Conservation (phyloP, 2,888 invertebrate species). For the Alviniconcha strummeri region DNA sequence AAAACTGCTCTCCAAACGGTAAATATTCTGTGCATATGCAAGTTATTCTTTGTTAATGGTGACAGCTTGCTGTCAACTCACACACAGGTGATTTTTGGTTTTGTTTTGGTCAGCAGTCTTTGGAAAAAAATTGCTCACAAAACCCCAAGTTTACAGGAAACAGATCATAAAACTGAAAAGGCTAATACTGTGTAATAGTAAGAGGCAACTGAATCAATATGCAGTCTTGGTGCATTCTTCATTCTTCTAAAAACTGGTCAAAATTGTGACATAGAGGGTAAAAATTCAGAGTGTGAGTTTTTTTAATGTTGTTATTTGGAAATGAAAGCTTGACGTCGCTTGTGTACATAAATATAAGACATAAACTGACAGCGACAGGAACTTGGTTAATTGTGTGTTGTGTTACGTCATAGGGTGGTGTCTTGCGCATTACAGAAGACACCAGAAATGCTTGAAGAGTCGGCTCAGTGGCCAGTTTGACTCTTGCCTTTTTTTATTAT, state of each 20-base stretch:
- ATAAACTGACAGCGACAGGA: no score
- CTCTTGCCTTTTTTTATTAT: no score
- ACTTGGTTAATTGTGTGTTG: no score
- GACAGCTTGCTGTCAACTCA: neutral
- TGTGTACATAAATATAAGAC: no score
- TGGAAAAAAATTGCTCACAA: neutral
- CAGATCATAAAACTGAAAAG: neutral
- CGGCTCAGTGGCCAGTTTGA: no score
- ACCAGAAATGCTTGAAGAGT: no score
- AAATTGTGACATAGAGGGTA: neutral
- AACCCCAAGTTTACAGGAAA: neutral
- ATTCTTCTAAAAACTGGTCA: no score
- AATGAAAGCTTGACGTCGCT: no score
- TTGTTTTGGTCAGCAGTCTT: neutral
- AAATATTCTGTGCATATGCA: neutral
- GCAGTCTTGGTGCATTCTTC: no score
- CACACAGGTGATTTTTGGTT: neutral
- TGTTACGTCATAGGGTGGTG: no score
- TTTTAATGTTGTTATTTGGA: neutral
- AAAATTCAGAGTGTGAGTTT: neutral
- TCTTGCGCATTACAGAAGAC: no score
- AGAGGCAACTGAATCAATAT: no score
- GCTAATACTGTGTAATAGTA: neutral
- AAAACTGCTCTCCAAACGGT: conserved; percentile 45
- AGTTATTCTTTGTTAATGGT: neutral